Percentiles rank a stretch among this genome's conserved stretches.
These are phyloP conservation scores for Bombus pyrosoma DNA, from an alignment of 1,140 invertebrate genomes.

Conservation along the genomic window DNA sequence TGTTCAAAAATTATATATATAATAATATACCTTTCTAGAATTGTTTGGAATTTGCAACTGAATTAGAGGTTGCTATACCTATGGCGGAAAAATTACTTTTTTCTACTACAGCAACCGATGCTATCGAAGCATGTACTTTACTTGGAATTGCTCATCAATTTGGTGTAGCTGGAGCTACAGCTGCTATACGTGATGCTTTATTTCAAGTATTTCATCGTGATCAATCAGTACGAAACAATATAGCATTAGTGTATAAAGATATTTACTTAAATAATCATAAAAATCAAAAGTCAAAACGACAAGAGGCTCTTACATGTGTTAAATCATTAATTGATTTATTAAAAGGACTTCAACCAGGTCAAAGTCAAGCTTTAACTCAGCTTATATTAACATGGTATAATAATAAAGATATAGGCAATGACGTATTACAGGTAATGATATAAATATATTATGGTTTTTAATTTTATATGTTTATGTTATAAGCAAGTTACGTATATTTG, in stretches of 20 bases:
- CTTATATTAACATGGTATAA: slow-evolving; percentile 87
- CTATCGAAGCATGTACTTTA: slow-evolving; percentile 92
- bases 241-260: slow-evolving; percentile 85
- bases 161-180: slow-evolving; percentile 87
- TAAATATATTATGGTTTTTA: not conserved
- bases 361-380: slow-evolving; percentile 88
- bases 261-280: slow-evolving; percentile 83
- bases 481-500: not conserved
- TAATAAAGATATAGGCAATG: slow-evolving; percentile 84
- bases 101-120: slow-evolving; percentile 89
- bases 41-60: slow-evolving; percentile 85
- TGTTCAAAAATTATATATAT: not conserved
- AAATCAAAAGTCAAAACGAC: slow-evolving; percentile 65
- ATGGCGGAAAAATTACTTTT: slow-evolving; percentile 88
- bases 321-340: slow-evolving; percentile 82
- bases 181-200: slow-evolving; percentile 89
- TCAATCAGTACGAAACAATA: slow-evolving; percentile 84
- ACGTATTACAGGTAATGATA: slow-evolving; percentile 78
- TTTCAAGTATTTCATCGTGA: slow-evolving; percentile 86
- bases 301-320: slow-evolving; percentile 69
- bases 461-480: too few relatives aligned
- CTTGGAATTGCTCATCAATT: slow-evolving; percentile 92
- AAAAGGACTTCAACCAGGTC: slow-evolving; percentile 83
- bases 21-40: slow-evolving; percentile 85
- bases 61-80: slow-evolving; percentile 88